Conservation (phyloP, 2,113 vertebrate genomes). For the Tautogolabrus adspersus region DNA sequence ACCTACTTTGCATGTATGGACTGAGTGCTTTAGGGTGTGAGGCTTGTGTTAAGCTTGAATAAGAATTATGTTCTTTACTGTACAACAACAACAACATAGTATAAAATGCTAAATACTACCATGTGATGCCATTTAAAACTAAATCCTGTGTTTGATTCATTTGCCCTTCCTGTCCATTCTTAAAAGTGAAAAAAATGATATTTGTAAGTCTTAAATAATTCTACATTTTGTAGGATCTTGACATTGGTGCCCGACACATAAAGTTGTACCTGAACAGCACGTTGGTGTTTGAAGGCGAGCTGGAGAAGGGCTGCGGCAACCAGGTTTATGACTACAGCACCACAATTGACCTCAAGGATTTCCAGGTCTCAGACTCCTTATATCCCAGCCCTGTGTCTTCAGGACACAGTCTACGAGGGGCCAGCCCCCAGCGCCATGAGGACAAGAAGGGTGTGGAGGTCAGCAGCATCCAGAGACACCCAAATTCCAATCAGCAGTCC, state of each 20-base stretch:
- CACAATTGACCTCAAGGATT: slow-evolving; percentile 81
- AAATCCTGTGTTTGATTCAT: not conserved
- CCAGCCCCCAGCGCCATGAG: slow-evolving; percentile 68
- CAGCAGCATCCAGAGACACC: slow-evolving; percentile 44
- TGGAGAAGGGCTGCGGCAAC: slow-evolving; percentile 88
- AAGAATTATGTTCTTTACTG: no score
- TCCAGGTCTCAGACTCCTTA: slow-evolving; percentile 67
- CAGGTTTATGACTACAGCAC: slow-evolving; percentile 84
- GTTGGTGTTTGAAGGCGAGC: slow-evolving; percentile 89
- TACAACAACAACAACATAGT: no score
- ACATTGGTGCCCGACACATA: slow-evolving; percentile 88
- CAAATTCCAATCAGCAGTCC: slow-evolving; percentile 9
- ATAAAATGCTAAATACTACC: no score
- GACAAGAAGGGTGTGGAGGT: slow-evolving; percentile 40
- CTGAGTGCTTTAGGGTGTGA: no score
- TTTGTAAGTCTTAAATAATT: not conserved
- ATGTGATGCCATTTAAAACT: not conserved
- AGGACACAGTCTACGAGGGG: slow-evolving; percentile 72
- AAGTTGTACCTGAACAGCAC: slow-evolving; percentile 91
- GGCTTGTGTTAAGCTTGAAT: no score
- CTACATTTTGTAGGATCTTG: slow-evolving; percentile 84
- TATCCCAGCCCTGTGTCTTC: slow-evolving; percentile 77
- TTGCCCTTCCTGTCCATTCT: not conserved
- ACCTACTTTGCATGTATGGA: not conserved
- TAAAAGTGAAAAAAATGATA: not conserved